phyloP scores from a whole-genome alignment of 2,888 invertebrate genomes.

The Monopis laevigella region DNA sequence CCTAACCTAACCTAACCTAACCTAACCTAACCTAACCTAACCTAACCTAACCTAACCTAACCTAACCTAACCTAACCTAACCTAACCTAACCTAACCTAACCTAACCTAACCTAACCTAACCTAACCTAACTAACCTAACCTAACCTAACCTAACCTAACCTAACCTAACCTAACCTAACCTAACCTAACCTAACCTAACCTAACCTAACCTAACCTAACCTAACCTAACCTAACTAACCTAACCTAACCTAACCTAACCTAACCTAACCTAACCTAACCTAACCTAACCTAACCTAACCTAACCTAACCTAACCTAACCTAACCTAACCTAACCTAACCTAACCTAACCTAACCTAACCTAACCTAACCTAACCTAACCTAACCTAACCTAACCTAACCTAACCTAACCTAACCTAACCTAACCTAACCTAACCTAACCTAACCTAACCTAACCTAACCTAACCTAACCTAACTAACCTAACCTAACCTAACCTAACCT shows the following conservation, averaged over 20 bases:
- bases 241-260: constrained; percentile 14
- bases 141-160: constrained; percentile 22
- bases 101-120: constrained; percentile 18
- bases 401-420: constrained; percentile 16
- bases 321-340: constrained; percentile 13
- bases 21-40: constrained; percentile 22
- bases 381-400: constrained; percentile 16
- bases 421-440: constrained; percentile 16
- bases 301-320: constrained; percentile 17
- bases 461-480: constrained; percentile 11
- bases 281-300: constrained; percentile 18
- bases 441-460: constrained; percentile 14
- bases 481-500: constrained; percentile 14
- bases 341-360: constrained; percentile 17
- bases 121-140: constrained; percentile 18
- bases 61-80: constrained; percentile 15
- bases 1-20: constrained; percentile 21
- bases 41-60: constrained; percentile 21
- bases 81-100: constrained; percentile 19
- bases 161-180: constrained; percentile 22
- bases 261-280: constrained; percentile 16
- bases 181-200: constrained; percentile 20
- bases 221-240: constrained; percentile 19
- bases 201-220: constrained; percentile 22
- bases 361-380: constrained; percentile 17